These are phyloP conservation scores for Aproaerema taeniolella DNA, from an alignment of 2,888 invertebrate genomes.

Conservation along the genomic window DNA sequence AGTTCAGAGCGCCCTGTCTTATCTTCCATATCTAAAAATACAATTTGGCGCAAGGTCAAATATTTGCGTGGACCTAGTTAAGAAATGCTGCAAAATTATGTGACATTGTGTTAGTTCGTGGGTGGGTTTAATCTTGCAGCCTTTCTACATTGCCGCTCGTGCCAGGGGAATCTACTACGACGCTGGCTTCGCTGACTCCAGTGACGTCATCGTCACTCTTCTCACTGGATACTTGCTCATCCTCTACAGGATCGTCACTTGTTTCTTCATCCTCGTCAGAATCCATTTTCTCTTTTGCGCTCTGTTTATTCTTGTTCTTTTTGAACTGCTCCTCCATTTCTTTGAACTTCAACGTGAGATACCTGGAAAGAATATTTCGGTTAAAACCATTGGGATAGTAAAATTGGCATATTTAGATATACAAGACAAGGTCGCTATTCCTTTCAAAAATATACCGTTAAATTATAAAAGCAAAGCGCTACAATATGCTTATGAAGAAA, in stretches of 20 bases:
- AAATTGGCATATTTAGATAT: no score
- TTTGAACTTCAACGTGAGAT: conserved; percentile 88
- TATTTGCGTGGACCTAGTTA: conserved; percentile 15
- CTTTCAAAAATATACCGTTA: no score
- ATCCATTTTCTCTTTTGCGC: conserved; percentile 38
- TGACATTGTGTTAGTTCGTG: conserved; percentile 13
- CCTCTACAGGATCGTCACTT: conserved; percentile 30
- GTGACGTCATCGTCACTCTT: conserved; percentile 27
- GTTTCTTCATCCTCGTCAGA: conserved; percentile 38
- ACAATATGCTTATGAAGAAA: no score
- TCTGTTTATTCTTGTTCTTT: conserved; percentile 77
- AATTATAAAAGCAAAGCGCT: no score
- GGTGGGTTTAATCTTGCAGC: conserved; percentile 36
- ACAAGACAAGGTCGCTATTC: no score
- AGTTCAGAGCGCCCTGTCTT: conserved; percentile 30
- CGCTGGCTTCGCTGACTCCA: conserved; percentile 48
- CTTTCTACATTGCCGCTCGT: conserved; percentile 63
- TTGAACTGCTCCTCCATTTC: conserved; percentile 91
- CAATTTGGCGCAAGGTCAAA: conserved; percentile 15
- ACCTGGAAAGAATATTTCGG: conserved; percentile 77
- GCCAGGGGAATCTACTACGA: conserved; percentile 55
- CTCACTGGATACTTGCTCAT: conserved; percentile 28
- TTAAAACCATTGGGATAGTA: no score
- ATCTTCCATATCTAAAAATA: conserved; percentile 18
- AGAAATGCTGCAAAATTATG: conserved; percentile 20